Percentiles rank a stretch among this genome's conserved stretches.
phyloP scores from a whole-genome alignment of 2,888 invertebrate species.

The Calliphora vomitoria region DNA sequence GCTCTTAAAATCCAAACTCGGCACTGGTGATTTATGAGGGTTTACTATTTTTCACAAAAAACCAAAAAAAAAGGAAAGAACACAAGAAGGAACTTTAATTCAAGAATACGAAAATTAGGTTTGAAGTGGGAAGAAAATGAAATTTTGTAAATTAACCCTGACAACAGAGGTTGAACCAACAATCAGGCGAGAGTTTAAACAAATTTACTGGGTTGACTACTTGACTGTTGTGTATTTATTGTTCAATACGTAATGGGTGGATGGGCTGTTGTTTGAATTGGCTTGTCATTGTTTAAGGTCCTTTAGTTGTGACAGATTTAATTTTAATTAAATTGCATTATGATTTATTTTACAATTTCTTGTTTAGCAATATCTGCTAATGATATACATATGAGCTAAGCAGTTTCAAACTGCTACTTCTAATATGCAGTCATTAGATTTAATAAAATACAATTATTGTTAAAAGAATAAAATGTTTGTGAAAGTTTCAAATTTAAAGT shows the following conservation, averaged over 20 bases:
- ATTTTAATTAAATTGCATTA: constrained; percentile 70
- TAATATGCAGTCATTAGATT: too few relatives aligned
- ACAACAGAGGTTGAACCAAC: constrained; percentile 68
- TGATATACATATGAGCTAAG: too few relatives aligned
- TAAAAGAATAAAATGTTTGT: too few relatives aligned
- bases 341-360: constrained; percentile 63
- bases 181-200: constrained; percentile 40
- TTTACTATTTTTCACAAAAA: constrained; percentile 32
- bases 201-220: constrained; percentile 43
- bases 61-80: background rate
- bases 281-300: constrained; percentile 39
- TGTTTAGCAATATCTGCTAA: too few relatives aligned
- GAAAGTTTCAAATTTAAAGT: too few relatives aligned
- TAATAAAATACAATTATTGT: too few relatives aligned
- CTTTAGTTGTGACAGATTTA: constrained; percentile 66
- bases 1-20: constrained; percentile 58
- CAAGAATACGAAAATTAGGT: constrained; percentile 6
- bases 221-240: constrained; percentile 53
- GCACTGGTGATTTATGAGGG: constrained; percentile 69
- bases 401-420: too few relatives aligned
- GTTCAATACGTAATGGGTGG: constrained; percentile 33
- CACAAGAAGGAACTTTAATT: background rate
- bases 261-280: constrained; percentile 9
- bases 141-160: constrained; percentile 72
- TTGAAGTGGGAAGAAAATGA: constrained; percentile 58